Conservation (phyloP, 2,113 vertebrate genomes). For the Apodemus sylvaticus region DNA sequence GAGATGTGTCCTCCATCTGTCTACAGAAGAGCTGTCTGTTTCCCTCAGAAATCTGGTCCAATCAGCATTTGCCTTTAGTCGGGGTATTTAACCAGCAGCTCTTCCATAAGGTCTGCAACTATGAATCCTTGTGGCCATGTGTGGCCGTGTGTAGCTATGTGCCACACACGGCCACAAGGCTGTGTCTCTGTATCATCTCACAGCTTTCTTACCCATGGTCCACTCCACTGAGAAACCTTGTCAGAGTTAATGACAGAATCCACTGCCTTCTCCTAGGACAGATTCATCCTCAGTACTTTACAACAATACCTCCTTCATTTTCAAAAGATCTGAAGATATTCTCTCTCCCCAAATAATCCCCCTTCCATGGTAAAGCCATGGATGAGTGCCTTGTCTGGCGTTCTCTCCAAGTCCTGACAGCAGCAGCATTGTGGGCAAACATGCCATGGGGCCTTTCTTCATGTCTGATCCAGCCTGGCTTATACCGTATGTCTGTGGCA, state of each 20-base stretch:
- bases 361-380: background rate
- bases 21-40: slow-evolving; percentile 69
- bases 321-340: background rate
- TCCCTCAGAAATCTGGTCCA: slow-evolving; percentile 36
- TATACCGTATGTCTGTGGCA: background rate
- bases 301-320: slow-evolving; percentile 28
- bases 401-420: slow-evolving; percentile 20
- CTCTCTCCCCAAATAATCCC: background rate
- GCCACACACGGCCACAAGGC: too few relatives aligned
- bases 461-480: background rate
- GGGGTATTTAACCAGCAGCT: slow-evolving; percentile 54
- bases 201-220: background rate
- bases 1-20: slow-evolving; percentile 61
- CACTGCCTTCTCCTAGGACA: slow-evolving; percentile 33
- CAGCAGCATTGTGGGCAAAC: slow-evolving; percentile 43
- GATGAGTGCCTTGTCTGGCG: slow-evolving; percentile 25
- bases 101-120: slow-evolving; percentile 46
- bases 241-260: slow-evolving; percentile 54
- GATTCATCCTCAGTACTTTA: background rate
- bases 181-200: background rate
- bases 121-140: background rate
- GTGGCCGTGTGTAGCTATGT: too few relatives aligned
- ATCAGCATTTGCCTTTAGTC: slow-evolving; percentile 68
- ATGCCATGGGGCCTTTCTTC: background rate
- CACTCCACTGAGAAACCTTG: background rate